These are phyloP conservation scores for Telenomus remus DNA, from an alignment of 1,140 invertebrate species.

Conservation along the genomic window DNA sequence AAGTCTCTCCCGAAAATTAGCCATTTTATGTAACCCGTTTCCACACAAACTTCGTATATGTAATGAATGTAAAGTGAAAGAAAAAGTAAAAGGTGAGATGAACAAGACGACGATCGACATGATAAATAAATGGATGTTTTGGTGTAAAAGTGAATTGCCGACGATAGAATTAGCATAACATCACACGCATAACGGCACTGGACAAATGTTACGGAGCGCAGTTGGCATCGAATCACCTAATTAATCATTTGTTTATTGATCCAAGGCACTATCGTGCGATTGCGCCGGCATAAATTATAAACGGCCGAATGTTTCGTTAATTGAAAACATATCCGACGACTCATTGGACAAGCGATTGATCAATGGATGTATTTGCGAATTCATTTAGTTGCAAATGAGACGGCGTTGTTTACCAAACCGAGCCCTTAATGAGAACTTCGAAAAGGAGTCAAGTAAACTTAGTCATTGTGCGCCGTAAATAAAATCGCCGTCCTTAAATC, in stretches of 20 bases:
- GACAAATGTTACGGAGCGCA: background rate
- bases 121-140: too few species aligned
- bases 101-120: too few species aligned
- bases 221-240: constrained; percentile 7
- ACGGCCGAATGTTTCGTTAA: constrained; percentile 27
- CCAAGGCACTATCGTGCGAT: background rate
- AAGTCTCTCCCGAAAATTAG: constrained; percentile 12
- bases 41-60: constrained; percentile 10
- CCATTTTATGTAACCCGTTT: constrained; percentile 27
- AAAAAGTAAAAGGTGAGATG: too few species aligned
- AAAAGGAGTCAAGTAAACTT: constrained; percentile 32
- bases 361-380: constrained; percentile 44
- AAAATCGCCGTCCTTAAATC: constrained; percentile 37
- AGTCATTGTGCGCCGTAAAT: constrained; percentile 40
- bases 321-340: constrained; percentile 40
- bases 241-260: constrained; percentile 41
- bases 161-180: background rate
- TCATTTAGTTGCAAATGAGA: constrained; percentile 53
- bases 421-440: constrained; percentile 44
- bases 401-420: constrained; percentile 32
- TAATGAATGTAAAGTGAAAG: too few species aligned
- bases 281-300: constrained; percentile 20
- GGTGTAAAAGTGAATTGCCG: too few species aligned
- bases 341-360: constrained; percentile 28
- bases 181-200: background rate